Evolutionary conservation across 2,888 invertebrate species (phyloP), one percentile per base, ranked within the genome.

Genomic region (Nephrotoma guestfalica): DNA sequence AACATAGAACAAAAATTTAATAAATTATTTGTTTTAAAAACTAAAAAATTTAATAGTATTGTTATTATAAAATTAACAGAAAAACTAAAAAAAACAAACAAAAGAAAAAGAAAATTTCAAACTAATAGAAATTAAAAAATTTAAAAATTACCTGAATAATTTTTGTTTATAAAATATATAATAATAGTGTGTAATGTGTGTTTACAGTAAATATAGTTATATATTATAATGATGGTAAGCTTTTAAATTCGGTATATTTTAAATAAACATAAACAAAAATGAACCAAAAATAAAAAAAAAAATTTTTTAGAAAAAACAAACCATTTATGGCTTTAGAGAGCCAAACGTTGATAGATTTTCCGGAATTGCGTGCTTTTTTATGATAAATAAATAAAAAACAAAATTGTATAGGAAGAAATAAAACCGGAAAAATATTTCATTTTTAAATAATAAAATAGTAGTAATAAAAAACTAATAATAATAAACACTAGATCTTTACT

Each of bases 331-430:
- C 87, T 88, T 88, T 88, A 87, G 87, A 87, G 86, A 88, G 87
- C 88, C 88, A 88, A 83, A 87, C 87, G 88, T 88, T 88, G 88
- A 88, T 88, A 87, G 88, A 88, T 87, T 88, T 88, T 87, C 88
- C 88, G 87, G 88, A 88, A 87, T 88, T 88, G 88, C 88, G 88
- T 88, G 88, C 88, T 88, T 88, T 86, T 83, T 92, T 92, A 91
- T 41, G 43, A 43, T 86, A 47, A 86, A 85, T 57, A 57, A 15
- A 57, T 15, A 15, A 57, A 57, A 57, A 83, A 51, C n/a, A 51
- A 83, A 41, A n/a, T 83, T 83, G 40, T 83, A 41, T 83, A 41
- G 83, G 40, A 41, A 83, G 41, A 41, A 83, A 83, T 41, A 41
- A 83, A 83, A 83, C 30, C 13, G 41, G n/a, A 83, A 83, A 83